Conservation (phyloP, 2,113 vertebrate genomes). For the Trochalopteron elliotii region DNA sequence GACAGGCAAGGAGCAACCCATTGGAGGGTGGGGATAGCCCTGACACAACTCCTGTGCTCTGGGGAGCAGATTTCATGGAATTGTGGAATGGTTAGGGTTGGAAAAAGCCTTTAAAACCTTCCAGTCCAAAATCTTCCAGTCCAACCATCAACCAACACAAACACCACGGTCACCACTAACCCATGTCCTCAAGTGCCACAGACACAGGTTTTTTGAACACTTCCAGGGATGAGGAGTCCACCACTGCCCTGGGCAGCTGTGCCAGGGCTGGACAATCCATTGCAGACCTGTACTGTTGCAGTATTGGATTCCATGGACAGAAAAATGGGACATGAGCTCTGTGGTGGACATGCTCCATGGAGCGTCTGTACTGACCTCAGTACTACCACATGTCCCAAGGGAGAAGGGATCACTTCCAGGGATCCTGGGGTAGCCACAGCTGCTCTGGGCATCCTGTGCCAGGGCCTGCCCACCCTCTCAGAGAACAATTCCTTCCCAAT, state of each 20-base stretch:
- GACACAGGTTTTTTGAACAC: rapidly evolving
- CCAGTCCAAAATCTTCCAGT: neutral
- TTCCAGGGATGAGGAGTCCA: neutral
- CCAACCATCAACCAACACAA: no score
- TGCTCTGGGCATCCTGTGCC: neutral
- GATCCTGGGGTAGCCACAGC: neutral
- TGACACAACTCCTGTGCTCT: neutral
- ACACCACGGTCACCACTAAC: neutral
- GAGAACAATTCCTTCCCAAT: neutral
- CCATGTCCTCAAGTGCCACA: neutral
- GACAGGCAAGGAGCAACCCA: neutral
- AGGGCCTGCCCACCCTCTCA: rapidly evolving
- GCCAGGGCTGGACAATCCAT: neutral
- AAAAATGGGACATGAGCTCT: neutral
- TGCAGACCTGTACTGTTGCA: neutral
- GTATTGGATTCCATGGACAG: neutral
- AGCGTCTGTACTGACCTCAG: neutral
- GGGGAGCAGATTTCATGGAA: neutral
- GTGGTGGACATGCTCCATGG: neutral
- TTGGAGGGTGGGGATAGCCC: neutral
- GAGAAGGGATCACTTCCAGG: neutral
- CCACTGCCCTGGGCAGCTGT: neutral
- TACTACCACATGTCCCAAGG: neutral
- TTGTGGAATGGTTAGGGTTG: no score
- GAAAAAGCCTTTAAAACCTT: neutral